Percentiles rank a stretch among this genome's conserved stretches.
These are phyloP conservation scores for Heliconius ismenius DNA, from an alignment of 2,888 invertebrate species.

Conservation along the genomic window DNA sequence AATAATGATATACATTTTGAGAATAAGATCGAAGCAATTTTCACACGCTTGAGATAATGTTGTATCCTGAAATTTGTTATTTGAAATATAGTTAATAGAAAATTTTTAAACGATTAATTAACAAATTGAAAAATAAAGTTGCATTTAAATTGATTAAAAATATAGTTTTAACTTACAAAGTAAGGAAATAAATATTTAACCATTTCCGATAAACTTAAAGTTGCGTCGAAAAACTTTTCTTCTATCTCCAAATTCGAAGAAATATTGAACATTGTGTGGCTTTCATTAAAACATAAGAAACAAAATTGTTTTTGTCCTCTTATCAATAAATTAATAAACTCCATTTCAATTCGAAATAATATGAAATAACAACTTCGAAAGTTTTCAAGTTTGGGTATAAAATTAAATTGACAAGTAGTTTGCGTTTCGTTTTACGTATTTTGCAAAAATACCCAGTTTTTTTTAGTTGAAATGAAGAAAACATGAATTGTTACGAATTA, in stretches of 20 bases:
- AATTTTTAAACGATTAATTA: neutral
- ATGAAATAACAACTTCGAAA: neutral
- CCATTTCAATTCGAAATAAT: slow-evolving; percentile 30
- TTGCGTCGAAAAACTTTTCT: slow-evolving; percentile 46
- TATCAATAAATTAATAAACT: slow-evolving; percentile 41
- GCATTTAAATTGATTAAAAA: neutral
- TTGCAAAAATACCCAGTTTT: neutral
- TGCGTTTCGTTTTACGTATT: neutral
- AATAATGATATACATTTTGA: slow-evolving; percentile 53
- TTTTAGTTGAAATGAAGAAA: no score
- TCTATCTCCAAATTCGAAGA: slow-evolving; percentile 50
- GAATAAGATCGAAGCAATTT: slow-evolving; percentile 51
- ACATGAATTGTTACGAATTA: neutral
- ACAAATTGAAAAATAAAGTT: neutral
- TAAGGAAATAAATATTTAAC: slow-evolving; percentile 54
- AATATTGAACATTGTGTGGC: slow-evolving; percentile 44
- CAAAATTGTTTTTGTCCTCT: slow-evolving; percentile 47
- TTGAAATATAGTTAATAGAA: neutral
- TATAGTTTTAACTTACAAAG: slow-evolving; percentile 53
- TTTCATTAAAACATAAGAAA: slow-evolving; percentile 58
- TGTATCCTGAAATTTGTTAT: slow-evolving; percentile 53
- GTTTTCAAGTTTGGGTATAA: neutral
- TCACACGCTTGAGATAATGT: slow-evolving; percentile 53
- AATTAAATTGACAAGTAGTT: slow-evolving; percentile 11
- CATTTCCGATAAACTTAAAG: slow-evolving; percentile 51